phyloP scores from a whole-genome alignment of 2,113 vertebrate species.

The Pygoscelis adeliae region DNA sequence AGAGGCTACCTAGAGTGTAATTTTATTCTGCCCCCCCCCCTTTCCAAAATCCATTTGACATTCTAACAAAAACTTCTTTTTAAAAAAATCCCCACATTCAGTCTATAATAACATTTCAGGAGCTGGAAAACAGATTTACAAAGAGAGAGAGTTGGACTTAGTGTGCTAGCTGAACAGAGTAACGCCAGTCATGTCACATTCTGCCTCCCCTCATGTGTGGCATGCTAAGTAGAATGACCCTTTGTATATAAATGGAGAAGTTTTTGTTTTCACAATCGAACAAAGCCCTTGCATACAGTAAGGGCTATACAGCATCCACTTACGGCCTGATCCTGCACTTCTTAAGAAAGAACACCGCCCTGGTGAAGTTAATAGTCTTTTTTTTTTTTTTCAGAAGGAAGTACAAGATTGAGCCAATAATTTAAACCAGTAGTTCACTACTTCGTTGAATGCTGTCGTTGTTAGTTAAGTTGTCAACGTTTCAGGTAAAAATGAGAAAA shows the following conservation, averaged over 20 bases:
- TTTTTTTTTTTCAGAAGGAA: background rate
- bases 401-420: background rate
- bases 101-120: slow-evolving; percentile 30
- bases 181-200: background rate
- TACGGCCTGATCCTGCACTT: background rate
- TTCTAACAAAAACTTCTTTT: background rate
- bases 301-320: slow-evolving; percentile 32
- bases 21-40: background rate
- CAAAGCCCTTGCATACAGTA: slow-evolving; percentile 55
- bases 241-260: slow-evolving; percentile 54
- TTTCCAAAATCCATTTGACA: background rate
- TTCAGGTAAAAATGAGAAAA: background rate
- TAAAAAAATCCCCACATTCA: background rate
- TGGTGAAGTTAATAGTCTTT: background rate
- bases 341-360: background rate
- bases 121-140: slow-evolving; percentile 57
- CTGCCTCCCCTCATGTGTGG: slow-evolving; percentile 18
- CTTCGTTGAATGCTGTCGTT: background rate
- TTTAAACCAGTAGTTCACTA: slow-evolving; percentile 25
- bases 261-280: slow-evolving; percentile 53
- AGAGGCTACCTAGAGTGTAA: background rate
- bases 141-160: slow-evolving; percentile 35
- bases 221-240: slow-evolving; percentile 47
- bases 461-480: slow-evolving; percentile 32
- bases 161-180: slow-evolving; percentile 21